Evolutionary conservation across 2,888 invertebrate species (phyloP).

Genomic region (Drosophila nr. perissopoda): DNA sequence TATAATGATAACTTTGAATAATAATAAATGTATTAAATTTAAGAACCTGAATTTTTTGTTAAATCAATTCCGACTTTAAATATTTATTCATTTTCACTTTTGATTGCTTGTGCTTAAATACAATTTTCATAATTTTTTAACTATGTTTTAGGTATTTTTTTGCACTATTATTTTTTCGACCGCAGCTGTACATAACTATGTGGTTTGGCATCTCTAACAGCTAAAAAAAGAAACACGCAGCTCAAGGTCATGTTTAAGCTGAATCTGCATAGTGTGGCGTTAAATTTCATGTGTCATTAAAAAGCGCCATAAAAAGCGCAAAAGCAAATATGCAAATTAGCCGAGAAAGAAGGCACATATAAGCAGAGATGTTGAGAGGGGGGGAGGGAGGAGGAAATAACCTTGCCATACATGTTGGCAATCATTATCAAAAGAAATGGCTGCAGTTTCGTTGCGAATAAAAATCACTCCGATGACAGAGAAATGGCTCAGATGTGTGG

Average conservation of each 20-base stretch:
- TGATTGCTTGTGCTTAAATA: not conserved
- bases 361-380: not conserved
- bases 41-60: not conserved
- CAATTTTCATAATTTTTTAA: rapidly evolving
- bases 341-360: slow-evolving; percentile 4
- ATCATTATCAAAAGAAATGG: slow-evolving; percentile 59
- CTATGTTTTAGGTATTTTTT: not conserved
- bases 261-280: slow-evolving; percentile 39
- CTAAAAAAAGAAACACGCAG: slow-evolving; percentile 10
- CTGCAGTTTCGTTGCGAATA: slow-evolving; percentile 44
- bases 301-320: slow-evolving; percentile 50
- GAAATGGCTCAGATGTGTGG: slow-evolving; percentile 34
- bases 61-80: not conserved
- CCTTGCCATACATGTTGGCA: slow-evolving; percentile 33
- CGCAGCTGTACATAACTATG: not conserved
- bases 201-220: slow-evolving; percentile 1
- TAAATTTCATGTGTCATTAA: slow-evolving; percentile 70
- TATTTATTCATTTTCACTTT: not conserved
- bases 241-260: slow-evolving; percentile 54
- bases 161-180: not conserved
- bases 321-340: slow-evolving; percentile 50
- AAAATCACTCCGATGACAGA: slow-evolving; percentile 61
- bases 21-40: not conserved
- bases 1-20: not conserved
- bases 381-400: not conserved